A percentile compares a stretch with the other conserved stretches of the same genome.
Conservation (phyloP, 2,113 vertebrate species). For the Argyrosomus japonicus region DNA sequence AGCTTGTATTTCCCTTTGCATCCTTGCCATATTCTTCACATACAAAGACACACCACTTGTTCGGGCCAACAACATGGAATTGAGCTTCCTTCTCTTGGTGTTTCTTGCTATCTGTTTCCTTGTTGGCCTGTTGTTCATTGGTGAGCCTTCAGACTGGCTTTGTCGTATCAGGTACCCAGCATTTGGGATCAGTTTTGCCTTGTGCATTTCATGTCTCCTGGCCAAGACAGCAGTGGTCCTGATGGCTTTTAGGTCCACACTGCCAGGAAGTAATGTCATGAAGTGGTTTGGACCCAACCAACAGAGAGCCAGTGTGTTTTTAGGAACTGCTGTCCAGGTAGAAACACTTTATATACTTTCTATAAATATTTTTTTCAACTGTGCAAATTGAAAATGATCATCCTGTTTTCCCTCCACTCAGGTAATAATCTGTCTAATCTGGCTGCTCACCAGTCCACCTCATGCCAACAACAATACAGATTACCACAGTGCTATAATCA, state of each 20-base stretch:
- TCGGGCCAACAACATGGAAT: conserved; percentile 75
- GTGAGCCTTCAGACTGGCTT: conserved; percentile 74
- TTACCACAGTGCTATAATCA: conserved; percentile 72
- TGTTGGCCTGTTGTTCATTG: conserved; percentile 71
- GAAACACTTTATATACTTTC: not conserved
- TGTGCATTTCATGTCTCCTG: conserved; percentile 78
- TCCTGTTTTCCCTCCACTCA: not conserved
- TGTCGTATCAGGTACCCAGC: conserved; percentile 74
- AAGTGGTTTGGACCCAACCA: conserved; percentile 75
- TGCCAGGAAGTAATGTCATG: conserved; percentile 69
- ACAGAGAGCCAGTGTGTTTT: conserved; percentile 75
- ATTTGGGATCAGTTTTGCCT: conserved; percentile 76
- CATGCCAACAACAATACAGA: conserved; percentile 68
- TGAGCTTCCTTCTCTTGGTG: conserved; percentile 75
- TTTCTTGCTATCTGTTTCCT: conserved; percentile 72
- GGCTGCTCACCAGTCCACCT: conserved; percentile 78
- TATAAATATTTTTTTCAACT: not conserved
- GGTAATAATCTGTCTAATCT: conserved; percentile 76
- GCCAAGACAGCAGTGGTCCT: conserved; percentile 75
- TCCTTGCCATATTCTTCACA: conserved; percentile 71
- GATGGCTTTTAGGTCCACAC: conserved; percentile 74
- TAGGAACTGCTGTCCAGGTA: conserved; percentile 80
- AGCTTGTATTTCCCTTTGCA: conserved; percentile 64
- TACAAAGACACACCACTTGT: conserved; percentile 74
- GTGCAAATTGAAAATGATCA: not conserved